These are phyloP conservation scores for Brachionus rubens DNA, from an alignment of 1,140 invertebrate species.

Conservation along the genomic window DNA sequence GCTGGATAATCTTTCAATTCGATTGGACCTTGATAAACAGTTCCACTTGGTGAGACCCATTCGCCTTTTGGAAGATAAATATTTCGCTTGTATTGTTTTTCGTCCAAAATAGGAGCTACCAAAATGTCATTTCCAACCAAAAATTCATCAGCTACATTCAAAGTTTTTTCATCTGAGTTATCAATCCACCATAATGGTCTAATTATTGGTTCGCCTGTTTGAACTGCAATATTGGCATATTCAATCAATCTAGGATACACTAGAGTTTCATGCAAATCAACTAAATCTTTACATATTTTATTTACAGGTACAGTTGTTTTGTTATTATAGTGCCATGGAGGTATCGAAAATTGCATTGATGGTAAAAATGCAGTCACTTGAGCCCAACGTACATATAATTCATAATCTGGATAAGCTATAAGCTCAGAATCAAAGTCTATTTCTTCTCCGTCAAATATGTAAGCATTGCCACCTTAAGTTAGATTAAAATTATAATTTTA, in stretches of 20 bases:
- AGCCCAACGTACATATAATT: constrained; percentile 85
- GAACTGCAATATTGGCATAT: constrained; percentile 1
- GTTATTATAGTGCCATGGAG: constrained; percentile 78
- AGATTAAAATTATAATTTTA: background rate
- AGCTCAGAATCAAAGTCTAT: constrained; percentile 36
- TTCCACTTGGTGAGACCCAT: constrained; percentile 35
- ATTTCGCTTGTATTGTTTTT: constrained; percentile 66
- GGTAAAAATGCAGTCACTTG: constrained; percentile 81
- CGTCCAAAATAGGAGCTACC: constrained; percentile 53
- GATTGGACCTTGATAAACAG: constrained; percentile 32
- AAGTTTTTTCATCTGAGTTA: constrained; percentile 48
- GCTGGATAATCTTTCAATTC: background rate
- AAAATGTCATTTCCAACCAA: constrained; percentile 51
- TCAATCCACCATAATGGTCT: constrained; percentile 54
- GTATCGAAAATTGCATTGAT: constrained; percentile 77
- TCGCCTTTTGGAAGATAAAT: constrained; percentile 65
- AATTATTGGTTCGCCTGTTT: constrained; percentile 51
- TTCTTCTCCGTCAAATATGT: constrained; percentile 7
- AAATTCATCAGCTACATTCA: constrained; percentile 51
- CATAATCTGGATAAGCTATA: constrained; percentile 52
- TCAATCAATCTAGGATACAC: constrained; percentile 29
- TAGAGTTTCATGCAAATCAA: constrained; percentile 24
- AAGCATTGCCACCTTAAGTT: constrained; percentile 38
- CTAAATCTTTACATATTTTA: constrained; percentile 8
- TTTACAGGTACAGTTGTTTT: constrained; percentile 22